Evolutionary conservation across 1,140 invertebrate genomes (phyloP), one percentile per base, ranked within the genome.

Genomic region (Metopolophium dirhodum): DNA sequence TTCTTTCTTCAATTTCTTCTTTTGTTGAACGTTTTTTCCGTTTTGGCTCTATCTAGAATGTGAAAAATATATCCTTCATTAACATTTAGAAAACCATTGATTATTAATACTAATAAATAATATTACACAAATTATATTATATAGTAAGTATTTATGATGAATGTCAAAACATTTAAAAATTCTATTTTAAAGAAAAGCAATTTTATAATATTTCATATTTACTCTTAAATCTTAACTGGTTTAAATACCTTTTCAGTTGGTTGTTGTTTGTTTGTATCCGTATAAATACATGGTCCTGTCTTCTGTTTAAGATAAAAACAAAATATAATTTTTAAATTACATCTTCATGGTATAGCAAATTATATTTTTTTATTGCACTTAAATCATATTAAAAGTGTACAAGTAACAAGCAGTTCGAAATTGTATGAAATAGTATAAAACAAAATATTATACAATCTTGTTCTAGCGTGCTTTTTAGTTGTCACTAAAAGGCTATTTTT

Each of bases 1-100:
- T 93, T 86, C 41, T 93, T 93, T 83, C 26, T 54, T 83, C 91
- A 22, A 41, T 51, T 93, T 93, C 91, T 41, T 93, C 82, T 93
- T 93, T 93, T 37, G 82, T 93, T 22, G 54, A 83, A 26, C 91
- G 82, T 83, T 91, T 91, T 93, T 83, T 93, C 3, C 37, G 45
- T 86, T 93, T 86, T 86, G 82, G 91, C 20, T 54, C 14, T 37
- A 51, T 23, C 91, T 93, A 54, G 18, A 93, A 30, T 93, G 41
- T 37, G 11, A n/a, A n/a, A 77, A 77, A 18, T 18, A n/a, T n/a
- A 77, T n/a, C n/a, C 1, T 35, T n/a, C 1, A n/a, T 35, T n/a
- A 77, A n/a, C 14, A 35, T 77, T n/a, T n/a, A n/a, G 51, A 22
- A 77, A 77, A 20, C 11, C 23, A 82, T 35, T 82, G 30, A 37